These are phyloP conservation scores for Helogale parvula DNA, from an alignment of 2,113 vertebrate genomes.

Conservation along the genomic window DNA sequence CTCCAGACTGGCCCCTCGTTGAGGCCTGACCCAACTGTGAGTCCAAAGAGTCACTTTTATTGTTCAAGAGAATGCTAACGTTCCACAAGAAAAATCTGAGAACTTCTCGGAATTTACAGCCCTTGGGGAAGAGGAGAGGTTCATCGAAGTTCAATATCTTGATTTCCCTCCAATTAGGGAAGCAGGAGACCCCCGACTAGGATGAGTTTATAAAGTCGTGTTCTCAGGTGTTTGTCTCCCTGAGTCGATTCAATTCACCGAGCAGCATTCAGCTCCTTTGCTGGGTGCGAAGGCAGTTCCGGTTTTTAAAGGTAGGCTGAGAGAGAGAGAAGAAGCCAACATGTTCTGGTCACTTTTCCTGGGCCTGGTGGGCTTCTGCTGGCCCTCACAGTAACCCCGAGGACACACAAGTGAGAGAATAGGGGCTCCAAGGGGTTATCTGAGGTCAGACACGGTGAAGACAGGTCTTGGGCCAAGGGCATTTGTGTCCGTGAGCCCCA, in stretches of 20 bases:
- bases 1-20: neutral
- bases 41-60: neutral
- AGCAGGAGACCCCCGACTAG: neutral
- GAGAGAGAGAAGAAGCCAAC: rapidly evolving
- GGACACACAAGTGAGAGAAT: neutral
- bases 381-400: neutral
- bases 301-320: neutral
- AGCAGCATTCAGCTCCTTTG: neutral
- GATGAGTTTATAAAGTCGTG: neutral
- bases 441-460: neutral
- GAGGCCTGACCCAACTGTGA: neutral
- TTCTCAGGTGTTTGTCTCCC: neutral
- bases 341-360: neutral
- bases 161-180: neutral
- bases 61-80: neutral
- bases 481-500: neutral
- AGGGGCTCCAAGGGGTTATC: neutral
- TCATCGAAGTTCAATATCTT: neutral
- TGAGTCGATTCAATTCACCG: rapidly evolving
- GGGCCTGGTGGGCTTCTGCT: neutral
- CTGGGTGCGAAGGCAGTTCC: neutral
- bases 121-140: neutral
- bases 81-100: conserved; percentile 45
- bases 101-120: neutral
- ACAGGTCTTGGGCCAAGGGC: neutral